These are phyloP conservation scores for Patiria miniata DNA, from an alignment of 35 echinoderm and acorn worm species.

Conservation along the genomic window DNA sequence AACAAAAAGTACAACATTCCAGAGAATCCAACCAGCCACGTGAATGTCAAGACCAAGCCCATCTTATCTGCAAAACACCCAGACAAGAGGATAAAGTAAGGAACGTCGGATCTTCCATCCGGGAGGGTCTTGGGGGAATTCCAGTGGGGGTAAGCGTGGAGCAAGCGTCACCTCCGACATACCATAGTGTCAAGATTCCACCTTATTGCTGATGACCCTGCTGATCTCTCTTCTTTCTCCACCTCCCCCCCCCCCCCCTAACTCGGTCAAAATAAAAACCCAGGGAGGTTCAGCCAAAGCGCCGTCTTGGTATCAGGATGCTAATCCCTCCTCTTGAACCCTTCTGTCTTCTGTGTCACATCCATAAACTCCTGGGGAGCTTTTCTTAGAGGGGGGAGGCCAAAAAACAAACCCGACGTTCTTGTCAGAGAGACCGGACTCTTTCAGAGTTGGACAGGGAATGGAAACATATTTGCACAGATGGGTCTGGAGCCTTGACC, in stretches of 20 bases:
- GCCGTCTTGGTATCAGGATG: too few relatives aligned
- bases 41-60: neutral
- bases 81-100: too few relatives aligned
- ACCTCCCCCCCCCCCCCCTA: too few relatives aligned
- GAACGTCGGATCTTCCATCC: too few relatives aligned
- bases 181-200: conserved; percentile 12
- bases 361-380: neutral
- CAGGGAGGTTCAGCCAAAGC: too few relatives aligned
- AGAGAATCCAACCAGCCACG: neutral
- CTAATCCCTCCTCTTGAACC: neutral
- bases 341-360: conserved; percentile 6
- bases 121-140: neutral
- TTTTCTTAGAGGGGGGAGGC: neutral
- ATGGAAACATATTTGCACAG: too few relatives aligned
- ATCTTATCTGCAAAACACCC: conserved; percentile 11
- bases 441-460: too few relatives aligned
- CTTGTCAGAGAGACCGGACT: too few relatives aligned
- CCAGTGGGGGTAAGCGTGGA: conserved; percentile 3
- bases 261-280: too few relatives aligned
- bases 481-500: too few relatives aligned
- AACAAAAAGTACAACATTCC: neutral
- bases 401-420: neutral
- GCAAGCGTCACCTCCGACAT: neutral
- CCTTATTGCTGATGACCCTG: neutral
- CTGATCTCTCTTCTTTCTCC: too few relatives aligned